These are phyloP conservation scores for Ataeniobius toweri DNA, from an alignment of 2,797 vertebrate genomes.

Conservation along the genomic window DNA sequence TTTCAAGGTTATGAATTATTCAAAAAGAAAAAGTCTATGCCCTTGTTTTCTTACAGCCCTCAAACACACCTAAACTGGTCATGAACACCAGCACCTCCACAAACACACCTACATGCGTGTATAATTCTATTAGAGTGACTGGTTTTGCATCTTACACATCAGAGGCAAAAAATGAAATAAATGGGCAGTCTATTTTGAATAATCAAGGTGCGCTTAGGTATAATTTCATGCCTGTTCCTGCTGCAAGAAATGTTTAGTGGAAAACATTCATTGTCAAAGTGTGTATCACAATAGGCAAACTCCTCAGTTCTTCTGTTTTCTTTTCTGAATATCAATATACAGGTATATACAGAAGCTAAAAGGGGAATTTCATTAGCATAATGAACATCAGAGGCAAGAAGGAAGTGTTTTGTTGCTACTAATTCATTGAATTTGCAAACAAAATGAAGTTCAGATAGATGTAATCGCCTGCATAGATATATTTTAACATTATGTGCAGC, in stretches of 20 bases:
- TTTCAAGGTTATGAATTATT: slow-evolving; percentile 64
- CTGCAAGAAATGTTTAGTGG: slow-evolving; percentile 45
- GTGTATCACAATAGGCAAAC: slow-evolving; percentile 48
- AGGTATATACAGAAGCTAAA: slow-evolving; percentile 48
- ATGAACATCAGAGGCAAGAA: slow-evolving; percentile 51
- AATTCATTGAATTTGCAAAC: slow-evolving; percentile 54
- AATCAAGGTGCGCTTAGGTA: slow-evolving; percentile 53
- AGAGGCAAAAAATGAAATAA: slow-evolving; percentile 11
- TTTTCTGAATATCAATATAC: slow-evolving; percentile 59
- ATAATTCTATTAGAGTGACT: slow-evolving; percentile 54
- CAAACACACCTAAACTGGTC: background rate
- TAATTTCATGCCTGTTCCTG: slow-evolving; percentile 42
- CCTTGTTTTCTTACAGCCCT: slow-evolving; percentile 36
- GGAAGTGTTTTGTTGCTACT: slow-evolving; percentile 53
- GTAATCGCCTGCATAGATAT: slow-evolving; percentile 60
- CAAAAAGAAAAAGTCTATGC: slow-evolving; percentile 44
- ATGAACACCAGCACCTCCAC: background rate
- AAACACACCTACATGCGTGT: slow-evolving; percentile 16
- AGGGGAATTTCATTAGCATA: slow-evolving; percentile 63
- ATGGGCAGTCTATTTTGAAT: slow-evolving; percentile 39
- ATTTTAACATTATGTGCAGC: slow-evolving; percentile 1
- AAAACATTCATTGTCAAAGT: slow-evolving; percentile 37
- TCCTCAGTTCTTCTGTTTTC: slow-evolving; percentile 8
- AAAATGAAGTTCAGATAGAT: slow-evolving; percentile 58
- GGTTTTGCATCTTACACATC: slow-evolving; percentile 46